phyloP scores from a whole-genome alignment of 2,888 invertebrate species.

The Oasisia sp. region DNA sequence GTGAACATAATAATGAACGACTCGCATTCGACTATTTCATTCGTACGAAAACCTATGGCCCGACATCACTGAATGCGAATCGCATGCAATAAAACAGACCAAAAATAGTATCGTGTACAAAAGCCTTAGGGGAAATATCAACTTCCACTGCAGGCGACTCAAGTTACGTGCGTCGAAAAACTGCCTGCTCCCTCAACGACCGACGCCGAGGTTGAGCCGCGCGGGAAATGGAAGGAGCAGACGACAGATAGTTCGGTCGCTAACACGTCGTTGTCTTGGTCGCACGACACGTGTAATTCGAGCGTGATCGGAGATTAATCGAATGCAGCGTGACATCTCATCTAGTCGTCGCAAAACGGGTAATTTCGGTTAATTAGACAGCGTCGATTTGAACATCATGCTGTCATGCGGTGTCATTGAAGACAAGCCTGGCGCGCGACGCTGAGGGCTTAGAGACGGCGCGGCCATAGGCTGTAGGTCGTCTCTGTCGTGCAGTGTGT shows the following conservation, averaged over 20 bases:
- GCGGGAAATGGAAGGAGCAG: background rate
- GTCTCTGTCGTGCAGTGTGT: background rate
- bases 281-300: slow-evolving; percentile 1
- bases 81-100: no score
- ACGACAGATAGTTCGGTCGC: background rate
- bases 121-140: background rate
- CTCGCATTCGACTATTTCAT: no score
- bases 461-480: background rate
- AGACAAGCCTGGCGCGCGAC: background rate
- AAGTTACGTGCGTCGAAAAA: background rate
- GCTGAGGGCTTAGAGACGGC: background rate
- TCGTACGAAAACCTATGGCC: no score
- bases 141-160: background rate
- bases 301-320: slow-evolving; percentile 13
- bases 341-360: background rate
- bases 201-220: background rate
- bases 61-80: no score
- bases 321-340: slow-evolving; percentile 13
- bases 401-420: background rate
- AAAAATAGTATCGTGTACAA: background rate
- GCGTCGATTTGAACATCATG: background rate
- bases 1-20: no score
- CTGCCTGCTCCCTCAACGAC: background rate
- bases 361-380: slow-evolving; percentile 17
- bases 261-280: background rate